Evolutionary conservation across 30 jellyfish, hydroid and myxozoan genomes (phyloP).

Genomic region (Sanderia malayensis): DNA sequence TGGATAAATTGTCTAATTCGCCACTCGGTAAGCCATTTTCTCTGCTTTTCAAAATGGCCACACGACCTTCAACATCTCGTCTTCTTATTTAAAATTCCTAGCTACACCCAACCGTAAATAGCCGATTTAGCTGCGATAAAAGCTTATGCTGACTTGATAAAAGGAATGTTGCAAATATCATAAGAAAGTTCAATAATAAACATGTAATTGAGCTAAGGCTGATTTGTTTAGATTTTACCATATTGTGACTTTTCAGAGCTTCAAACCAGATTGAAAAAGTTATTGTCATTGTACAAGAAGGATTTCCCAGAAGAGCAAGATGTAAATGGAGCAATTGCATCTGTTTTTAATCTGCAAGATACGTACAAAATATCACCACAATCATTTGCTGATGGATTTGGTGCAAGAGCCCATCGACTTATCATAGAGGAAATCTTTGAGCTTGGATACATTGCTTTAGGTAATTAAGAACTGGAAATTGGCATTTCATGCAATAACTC

Average conservation of each 20-base stretch:
- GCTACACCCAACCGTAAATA: too few relatives aligned
- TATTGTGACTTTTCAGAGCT: slow-evolving; percentile 25
- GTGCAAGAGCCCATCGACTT: slow-evolving; percentile 71
- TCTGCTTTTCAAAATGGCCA: too few relatives aligned
- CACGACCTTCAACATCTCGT: too few relatives aligned
- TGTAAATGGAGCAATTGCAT: slow-evolving; percentile 79
- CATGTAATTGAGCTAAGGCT: too few relatives aligned
- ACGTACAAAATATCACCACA: slow-evolving; percentile 70
- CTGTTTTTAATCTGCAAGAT: slow-evolving; percentile 79
- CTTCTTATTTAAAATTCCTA: too few relatives aligned
- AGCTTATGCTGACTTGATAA: too few relatives aligned
- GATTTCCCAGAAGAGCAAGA: slow-evolving; percentile 78
- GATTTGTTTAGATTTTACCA: too few relatives aligned
- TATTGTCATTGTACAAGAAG: slow-evolving; percentile 28
- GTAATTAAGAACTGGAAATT: too few relatives aligned
- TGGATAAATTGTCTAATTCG: background rate
- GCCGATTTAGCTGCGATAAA: too few relatives aligned
- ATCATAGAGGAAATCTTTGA: slow-evolving; percentile 88
- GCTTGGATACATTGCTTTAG: slow-evolving; percentile 79
- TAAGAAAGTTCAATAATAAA: too few relatives aligned
- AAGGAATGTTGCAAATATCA: too few relatives aligned
- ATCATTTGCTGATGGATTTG: slow-evolving; percentile 80
- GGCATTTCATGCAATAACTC: too few relatives aligned
- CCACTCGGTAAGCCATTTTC: background rate
- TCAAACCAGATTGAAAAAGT: slow-evolving; percentile 26